phyloP scores from a whole-genome alignment of 2,113 vertebrate species.

The Labrus mixtus region DNA sequence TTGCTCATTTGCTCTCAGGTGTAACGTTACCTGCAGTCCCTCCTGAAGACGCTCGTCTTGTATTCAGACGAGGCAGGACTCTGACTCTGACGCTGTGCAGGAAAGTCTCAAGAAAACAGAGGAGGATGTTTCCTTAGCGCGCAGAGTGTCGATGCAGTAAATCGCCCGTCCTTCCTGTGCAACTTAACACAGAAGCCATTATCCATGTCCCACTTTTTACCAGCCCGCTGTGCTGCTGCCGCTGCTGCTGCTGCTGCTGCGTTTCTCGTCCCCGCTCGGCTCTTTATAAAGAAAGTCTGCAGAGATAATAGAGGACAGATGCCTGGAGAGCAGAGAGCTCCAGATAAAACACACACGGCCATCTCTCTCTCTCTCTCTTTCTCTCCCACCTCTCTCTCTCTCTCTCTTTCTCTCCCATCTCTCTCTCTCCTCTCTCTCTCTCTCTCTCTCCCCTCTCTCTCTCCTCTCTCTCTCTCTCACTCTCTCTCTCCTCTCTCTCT shows the following conservation, averaged over 20 bases:
- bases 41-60: neutral
- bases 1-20: neutral
- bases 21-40: neutral
- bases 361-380: neutral
- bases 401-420: neutral
- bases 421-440: neutral
- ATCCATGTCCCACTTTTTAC: slow-evolving; percentile 12
- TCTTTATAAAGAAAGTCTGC: slow-evolving; percentile 19
- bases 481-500: too few species aligned
- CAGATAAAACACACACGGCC: slow-evolving; percentile 15
- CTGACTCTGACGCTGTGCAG: too few species aligned
- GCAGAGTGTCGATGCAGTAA: neutral
- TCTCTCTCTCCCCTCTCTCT: too few species aligned
- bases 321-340: slow-evolving; percentile 20
- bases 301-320: slow-evolving; percentile 32
- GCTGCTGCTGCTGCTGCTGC: neutral
- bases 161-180: neutral
- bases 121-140: neutral
- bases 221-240: neutral
- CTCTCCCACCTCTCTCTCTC: too few species aligned
- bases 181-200: slow-evolving; percentile 17
- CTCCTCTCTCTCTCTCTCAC: neutral
- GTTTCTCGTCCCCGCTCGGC: neutral
- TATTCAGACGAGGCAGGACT: too few species aligned
- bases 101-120: neutral